Evolutionary conservation across 2,888 invertebrate genomes (phyloP).

Genomic region (Tipula lateralis): DNA sequence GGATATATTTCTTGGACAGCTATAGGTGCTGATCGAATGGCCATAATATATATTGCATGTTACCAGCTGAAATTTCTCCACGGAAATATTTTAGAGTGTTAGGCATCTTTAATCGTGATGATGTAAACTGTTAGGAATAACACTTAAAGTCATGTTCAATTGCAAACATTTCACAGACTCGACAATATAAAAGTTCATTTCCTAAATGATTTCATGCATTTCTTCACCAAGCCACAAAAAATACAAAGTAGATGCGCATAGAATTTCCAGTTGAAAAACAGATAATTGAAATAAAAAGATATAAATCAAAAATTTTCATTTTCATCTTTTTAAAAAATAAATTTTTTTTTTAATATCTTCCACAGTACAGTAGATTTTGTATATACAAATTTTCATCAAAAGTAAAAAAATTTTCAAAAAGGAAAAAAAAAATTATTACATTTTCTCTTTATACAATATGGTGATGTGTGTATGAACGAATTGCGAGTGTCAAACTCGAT

Average conservation of each 20-base stretch:
- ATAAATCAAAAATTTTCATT: slow-evolving; percentile 24
- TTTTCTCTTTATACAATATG: not conserved
- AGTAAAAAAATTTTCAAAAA: not conserved
- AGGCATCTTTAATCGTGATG: too few relatives aligned
- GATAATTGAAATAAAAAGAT: slow-evolving; percentile 19
- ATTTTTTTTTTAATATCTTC: not conserved
- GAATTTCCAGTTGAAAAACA: slow-evolving; percentile 24
- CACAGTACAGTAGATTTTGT: slow-evolving; percentile 11
- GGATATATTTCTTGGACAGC: too few relatives aligned
- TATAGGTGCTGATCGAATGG: too few relatives aligned
- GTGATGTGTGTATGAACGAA: slow-evolving; percentile 19
- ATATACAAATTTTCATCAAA: slow-evolving; percentile 19
- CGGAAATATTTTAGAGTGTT: too few relatives aligned
- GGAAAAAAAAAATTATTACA: slow-evolving; percentile 11
- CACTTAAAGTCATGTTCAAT: not conserved
- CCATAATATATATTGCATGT: too few relatives aligned
- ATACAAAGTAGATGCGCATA: slow-evolving; percentile 6
- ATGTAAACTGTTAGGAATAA: too few relatives aligned
- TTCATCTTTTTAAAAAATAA: not conserved
- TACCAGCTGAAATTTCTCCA: too few relatives aligned
- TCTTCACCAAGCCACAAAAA: not conserved
- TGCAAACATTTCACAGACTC: not conserved
- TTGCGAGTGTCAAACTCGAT: slow-evolving; percentile 19
- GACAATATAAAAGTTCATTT: not conserved
- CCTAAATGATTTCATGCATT: not conserved